Percentiles rank a stretch among this genome's conserved stretches.
Evolutionary conservation across 2,113 vertebrate genomes (phyloP).

Genomic region (Agelaius phoeniceus): DNA sequence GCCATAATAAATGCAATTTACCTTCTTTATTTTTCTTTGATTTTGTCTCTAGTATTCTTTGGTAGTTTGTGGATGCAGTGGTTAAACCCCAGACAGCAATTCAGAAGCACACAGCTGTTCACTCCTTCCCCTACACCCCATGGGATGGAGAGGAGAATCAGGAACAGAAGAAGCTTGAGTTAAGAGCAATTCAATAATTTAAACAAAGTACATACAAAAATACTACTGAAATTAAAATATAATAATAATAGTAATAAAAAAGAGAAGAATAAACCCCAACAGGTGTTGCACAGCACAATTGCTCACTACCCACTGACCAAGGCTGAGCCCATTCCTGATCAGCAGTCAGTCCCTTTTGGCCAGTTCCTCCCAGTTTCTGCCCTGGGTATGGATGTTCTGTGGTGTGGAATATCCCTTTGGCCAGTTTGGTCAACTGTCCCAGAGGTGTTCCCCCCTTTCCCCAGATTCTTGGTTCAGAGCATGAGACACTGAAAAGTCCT

Average conservation of each 20-base stretch:
- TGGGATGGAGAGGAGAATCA: neutral
- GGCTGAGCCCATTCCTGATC: rapidly evolving
- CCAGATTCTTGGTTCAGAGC: neutral
- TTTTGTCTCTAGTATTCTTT: neutral
- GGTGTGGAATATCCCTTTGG: neutral
- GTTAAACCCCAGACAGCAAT: neutral
- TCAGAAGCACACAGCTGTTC: neutral
- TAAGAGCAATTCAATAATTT: neutral
- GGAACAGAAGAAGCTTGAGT: neutral
- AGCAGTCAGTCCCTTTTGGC: neutral
- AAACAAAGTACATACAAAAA: neutral
- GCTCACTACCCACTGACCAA: neutral
- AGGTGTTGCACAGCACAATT: neutral
- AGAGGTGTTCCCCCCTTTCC: rapidly evolving
- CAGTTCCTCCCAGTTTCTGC: neutral
- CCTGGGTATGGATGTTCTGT: neutral
- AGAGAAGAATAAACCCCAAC: neutral
- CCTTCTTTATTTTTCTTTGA: neutral
- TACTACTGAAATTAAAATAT: neutral
- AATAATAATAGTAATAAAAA: neutral
- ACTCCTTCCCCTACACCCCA: rapidly evolving
- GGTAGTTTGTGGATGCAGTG: neutral
- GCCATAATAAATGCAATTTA: neutral
- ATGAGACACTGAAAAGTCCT: neutral
- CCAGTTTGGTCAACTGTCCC: neutral